A percentile compares a stretch with the other conserved stretches of the same genome.
Conservation (phyloP, 1,140 invertebrate genomes). For the Drosophila nigromelanica region DNA sequence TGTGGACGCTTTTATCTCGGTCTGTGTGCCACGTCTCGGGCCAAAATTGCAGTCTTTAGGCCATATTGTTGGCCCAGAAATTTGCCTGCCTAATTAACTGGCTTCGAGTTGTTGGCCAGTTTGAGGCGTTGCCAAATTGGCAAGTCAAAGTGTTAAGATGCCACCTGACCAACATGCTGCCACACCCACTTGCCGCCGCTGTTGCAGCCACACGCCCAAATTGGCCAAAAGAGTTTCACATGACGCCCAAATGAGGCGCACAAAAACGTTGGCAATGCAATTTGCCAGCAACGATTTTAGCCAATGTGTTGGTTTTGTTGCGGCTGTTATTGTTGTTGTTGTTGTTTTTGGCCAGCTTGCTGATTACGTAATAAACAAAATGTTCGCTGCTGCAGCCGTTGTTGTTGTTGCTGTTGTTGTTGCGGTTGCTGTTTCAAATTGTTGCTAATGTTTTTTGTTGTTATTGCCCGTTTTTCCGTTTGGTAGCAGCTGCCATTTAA, state of each 20-base stretch:
- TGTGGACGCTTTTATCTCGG: slow-evolving; percentile 6
- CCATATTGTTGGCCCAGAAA: slow-evolving; percentile 27
- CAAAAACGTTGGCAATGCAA: slow-evolving; percentile 47
- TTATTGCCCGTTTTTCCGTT: slow-evolving; percentile 40
- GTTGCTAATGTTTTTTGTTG: slow-evolving; percentile 53
- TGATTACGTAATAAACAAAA: slow-evolving; percentile 59
- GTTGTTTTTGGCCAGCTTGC: slow-evolving; percentile 42
- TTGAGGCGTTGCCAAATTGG: slow-evolving; percentile 32
- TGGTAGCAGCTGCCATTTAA: slow-evolving; percentile 35
- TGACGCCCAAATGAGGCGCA: slow-evolving; percentile 25
- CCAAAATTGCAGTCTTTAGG: slow-evolving; percentile 22
- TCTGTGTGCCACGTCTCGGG: slow-evolving; percentile 9
- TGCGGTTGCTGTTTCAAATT: slow-evolving; percentile 45
- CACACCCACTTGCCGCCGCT: slow-evolving; percentile 35
- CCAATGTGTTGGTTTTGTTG: slow-evolving; percentile 9
- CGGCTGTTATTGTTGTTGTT: slow-evolving; percentile 2
- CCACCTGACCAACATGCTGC: slow-evolving; percentile 39
- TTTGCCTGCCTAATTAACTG: slow-evolving; percentile 35
- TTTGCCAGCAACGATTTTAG: slow-evolving; percentile 42
- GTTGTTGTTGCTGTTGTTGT: slow-evolving; percentile 25
- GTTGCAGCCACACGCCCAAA: slow-evolving; percentile 11
- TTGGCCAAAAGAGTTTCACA: slow-evolving; percentile 36
- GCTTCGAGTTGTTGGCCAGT: neutral
- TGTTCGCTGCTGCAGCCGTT: slow-evolving; percentile 24
- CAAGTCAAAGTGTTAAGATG: slow-evolving; percentile 43